phyloP scores from a whole-genome alignment of 2,888 invertebrate species.

The Lordiphosa fenestrarum region DNA sequence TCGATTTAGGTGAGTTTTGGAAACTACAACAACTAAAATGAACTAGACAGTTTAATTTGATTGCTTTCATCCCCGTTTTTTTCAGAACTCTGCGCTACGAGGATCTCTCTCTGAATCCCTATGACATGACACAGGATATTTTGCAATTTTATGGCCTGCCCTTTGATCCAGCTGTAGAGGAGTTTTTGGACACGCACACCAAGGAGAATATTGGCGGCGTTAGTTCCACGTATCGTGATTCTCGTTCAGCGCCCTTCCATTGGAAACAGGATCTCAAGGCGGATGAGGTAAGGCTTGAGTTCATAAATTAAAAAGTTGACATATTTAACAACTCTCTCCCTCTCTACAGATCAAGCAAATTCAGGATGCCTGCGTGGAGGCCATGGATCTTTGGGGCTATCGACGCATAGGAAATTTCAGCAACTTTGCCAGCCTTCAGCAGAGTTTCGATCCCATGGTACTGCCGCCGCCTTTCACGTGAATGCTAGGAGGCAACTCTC shows the following conservation, averaged over 20 bases:
- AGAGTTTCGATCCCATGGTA: conserved; percentile 83
- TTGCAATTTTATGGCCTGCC: conserved; percentile 89
- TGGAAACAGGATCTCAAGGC: conserved; percentile 89
- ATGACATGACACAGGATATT: conserved; percentile 85
- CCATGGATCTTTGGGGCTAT: conserved; percentile 93
- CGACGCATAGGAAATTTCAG: conserved; percentile 83
- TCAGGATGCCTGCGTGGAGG: conserved; percentile 86
- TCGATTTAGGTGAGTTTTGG: conserved; percentile 85
- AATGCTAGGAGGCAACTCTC: conserved; percentile 44
- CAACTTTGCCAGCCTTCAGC: conserved; percentile 81
- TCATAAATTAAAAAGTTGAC: neutral
- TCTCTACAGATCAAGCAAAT: conserved; percentile 79
- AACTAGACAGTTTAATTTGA: neutral
- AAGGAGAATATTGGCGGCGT: conserved; percentile 89
- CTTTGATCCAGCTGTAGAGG: conserved; percentile 85
- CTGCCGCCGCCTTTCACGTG: conserved; percentile 80
- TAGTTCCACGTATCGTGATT: conserved; percentile 91
- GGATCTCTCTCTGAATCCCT: conserved; percentile 89
- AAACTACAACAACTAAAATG: too few relatives aligned
- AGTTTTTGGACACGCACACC: conserved; percentile 91
- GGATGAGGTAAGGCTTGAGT: conserved; percentile 83
- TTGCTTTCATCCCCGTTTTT: neutral
- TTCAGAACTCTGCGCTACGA: conserved; percentile 90
- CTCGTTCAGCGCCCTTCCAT: conserved; percentile 92
- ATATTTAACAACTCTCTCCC: neutral